Evolutionary conservation across 2,888 invertebrate genomes (phyloP).

Genomic region (Machimus rusticus): DNA sequence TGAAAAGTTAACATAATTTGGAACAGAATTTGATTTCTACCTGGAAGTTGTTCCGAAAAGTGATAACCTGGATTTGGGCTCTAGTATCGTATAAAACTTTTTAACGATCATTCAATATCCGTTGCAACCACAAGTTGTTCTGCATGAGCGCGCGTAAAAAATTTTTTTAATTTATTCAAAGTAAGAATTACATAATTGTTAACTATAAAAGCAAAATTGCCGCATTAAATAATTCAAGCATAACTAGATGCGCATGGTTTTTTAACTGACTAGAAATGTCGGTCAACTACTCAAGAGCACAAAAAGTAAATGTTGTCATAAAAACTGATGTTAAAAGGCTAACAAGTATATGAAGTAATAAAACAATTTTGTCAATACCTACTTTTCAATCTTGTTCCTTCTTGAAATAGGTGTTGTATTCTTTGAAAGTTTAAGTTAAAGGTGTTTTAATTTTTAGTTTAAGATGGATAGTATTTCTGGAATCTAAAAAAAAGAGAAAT

Average conservation of each 20-base stretch:
- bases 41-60: neutral
- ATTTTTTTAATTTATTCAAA: neutral
- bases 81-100: neutral
- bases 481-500: no score
- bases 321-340: neutral
- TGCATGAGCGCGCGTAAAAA: neutral
- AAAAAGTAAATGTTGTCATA: neutral
- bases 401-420: no score
- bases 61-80: neutral
- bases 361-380: neutral
- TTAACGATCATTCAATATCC: neutral
- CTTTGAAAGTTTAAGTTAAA: no score
- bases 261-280: neutral
- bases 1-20: neutral
- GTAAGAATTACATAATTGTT: neutral
- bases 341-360: neutral
- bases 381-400: neutral
- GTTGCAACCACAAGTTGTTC: neutral
- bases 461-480: no score
- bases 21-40: neutral
- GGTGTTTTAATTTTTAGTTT: no score
- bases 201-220: neutral
- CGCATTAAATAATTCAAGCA: neutral
- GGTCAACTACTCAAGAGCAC: neutral
- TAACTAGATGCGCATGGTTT: neutral